These are phyloP conservation scores for Cenopis cana DNA, from an alignment of 2,888 invertebrate genomes.

Conservation along the genomic window DNA sequence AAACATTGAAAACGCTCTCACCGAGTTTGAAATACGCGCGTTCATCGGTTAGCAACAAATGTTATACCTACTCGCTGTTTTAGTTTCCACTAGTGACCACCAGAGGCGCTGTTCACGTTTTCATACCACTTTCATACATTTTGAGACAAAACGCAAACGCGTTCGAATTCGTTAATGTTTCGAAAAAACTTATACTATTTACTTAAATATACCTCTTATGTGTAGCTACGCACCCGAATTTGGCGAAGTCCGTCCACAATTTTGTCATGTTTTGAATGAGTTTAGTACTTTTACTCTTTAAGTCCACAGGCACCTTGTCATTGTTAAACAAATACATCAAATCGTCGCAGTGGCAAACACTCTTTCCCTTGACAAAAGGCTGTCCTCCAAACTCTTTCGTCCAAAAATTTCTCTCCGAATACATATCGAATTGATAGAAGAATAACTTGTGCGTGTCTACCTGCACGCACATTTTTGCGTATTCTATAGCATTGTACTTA, in stretches of 20 bases:
- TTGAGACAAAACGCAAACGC: too few species aligned
- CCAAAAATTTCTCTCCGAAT: constrained; percentile 45
- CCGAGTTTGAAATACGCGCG: too few species aligned
- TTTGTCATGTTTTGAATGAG: constrained; percentile 43
- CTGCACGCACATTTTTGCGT: constrained; percentile 32
- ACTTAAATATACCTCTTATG: neutral
- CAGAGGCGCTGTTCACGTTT: too few species aligned
- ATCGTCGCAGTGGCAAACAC: constrained; percentile 46
- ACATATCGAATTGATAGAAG: constrained; percentile 45
- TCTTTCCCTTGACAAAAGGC: constrained; percentile 18
- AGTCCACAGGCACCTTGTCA: constrained; percentile 17
- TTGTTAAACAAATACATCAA: constrained; percentile 44
- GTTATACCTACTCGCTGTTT: too few species aligned
- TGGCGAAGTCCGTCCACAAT: constrained; percentile 48
- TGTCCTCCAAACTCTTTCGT: constrained; percentile 9
- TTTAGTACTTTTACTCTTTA: constrained; percentile 32
- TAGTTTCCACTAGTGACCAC: too few species aligned
- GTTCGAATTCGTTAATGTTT: too few species aligned
- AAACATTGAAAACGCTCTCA: too few species aligned
- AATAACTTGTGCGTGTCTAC: constrained; percentile 40
- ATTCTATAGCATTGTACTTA: constrained; percentile 36
- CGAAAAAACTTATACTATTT: too few species aligned
- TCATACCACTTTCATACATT: too few species aligned
- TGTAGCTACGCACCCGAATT: constrained; percentile 44
- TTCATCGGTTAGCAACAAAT: too few species aligned